Evolutionary conservation across 2,888 invertebrate species (phyloP), one percentile per base, ranked within the genome.

Genomic region (Protophormia terraenovae): DNA sequence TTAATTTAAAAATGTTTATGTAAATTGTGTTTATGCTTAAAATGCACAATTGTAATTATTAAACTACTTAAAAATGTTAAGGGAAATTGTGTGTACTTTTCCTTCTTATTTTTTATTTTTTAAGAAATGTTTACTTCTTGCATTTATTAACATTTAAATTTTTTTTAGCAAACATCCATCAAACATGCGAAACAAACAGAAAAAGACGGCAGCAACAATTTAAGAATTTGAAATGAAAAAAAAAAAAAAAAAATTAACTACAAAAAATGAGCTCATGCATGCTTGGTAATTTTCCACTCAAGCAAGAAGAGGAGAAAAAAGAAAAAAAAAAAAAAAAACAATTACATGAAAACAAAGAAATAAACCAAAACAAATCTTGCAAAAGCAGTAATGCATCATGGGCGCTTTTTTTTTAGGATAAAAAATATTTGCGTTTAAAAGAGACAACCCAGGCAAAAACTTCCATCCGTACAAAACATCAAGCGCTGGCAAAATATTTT

Each of bases 281-380:
- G 32, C 14, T 47, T 62, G 73, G 73, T 62, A 62, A 73, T 73
- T 73, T 73, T 73, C 73, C 73, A 73, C 73, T 73, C 73, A 73
- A 47, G 12, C 7, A 58, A 50, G 22, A 22, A 35, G 19, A 29
- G 4, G 3, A 53, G 22, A 27, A 27, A 47, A n/a, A 66, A 12
- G 5, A 38, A 45, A 7, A 2, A 47, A 47, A 29, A 16, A 29
- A 67, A 24, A 66, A 41, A 24, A 66, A n/a, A n/a, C n/a, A n/a
- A n/a, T n/a, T n/a, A n/a, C n/a, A n/a, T n/a, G 3, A 53, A 38
- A 27, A 27, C 27, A n/a, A 66, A 12, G 5, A 38, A 45, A 7
- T 1, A 47, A 47, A 29, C 10, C 16, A 67, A 24, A 66, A 41
- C n/a, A 66, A 29, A 66, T 45, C 38, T 38, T 29, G 14, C 24